Percentiles rank a stretch among this genome's conserved stretches.
phyloP scores from a whole-genome alignment of 23 tunicate species.

The Botrylloides violaceus region DNA sequence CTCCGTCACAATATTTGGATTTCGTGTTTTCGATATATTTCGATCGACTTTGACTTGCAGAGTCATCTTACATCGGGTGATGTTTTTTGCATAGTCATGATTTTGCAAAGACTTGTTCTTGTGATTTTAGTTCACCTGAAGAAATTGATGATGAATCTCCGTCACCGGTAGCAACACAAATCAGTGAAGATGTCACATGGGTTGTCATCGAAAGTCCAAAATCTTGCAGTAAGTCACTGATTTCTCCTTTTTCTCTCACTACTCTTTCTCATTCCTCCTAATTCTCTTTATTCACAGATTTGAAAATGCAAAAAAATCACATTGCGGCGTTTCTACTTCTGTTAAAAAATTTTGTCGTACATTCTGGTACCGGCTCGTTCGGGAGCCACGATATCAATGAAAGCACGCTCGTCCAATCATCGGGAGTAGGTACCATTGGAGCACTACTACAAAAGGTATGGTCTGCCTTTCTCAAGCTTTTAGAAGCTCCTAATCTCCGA shows the following conservation, averaged over 20 bases:
- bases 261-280: background rate
- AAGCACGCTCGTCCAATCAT: slow-evolving; percentile 52
- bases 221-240: slow-evolving; percentile 12
- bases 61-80: slow-evolving; percentile 10
- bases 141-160: background rate
- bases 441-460: slow-evolving; percentile 82
- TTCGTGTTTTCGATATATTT: background rate
- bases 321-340: slow-evolving; percentile 12
- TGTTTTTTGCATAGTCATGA: no score
- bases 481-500: no score
- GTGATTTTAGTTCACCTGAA: background rate
- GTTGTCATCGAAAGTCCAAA: slow-evolving; percentile 21
- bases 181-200: slow-evolving; percentile 8
- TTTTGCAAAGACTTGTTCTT: background rate
- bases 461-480: background rate
- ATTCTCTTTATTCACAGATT: background rate
- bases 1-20: background rate
- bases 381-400: slow-evolving; percentile 77
- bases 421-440: slow-evolving; percentile 64
- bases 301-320: slow-evolving; percentile 21
- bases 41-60: background rate
- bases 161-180: background rate
- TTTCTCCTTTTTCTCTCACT: background rate
- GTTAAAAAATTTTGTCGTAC: slow-evolving; percentile 13
- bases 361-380: slow-evolving; percentile 12